phyloP scores from a whole-genome alignment of 2,113 vertebrate species.

The Macrotis lagotis region DNA sequence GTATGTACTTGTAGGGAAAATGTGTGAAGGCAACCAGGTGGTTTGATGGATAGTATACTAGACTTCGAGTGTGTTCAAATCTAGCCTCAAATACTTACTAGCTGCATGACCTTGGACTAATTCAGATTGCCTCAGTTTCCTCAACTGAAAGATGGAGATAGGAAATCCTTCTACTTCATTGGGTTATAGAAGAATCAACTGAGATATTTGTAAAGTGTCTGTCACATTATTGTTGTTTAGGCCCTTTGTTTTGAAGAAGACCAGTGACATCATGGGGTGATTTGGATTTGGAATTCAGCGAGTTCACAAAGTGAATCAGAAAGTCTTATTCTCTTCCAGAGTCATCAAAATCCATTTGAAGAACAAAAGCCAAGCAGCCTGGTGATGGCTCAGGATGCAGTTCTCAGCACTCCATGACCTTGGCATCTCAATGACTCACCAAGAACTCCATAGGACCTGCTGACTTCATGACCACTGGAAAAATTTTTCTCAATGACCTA shows the following conservation, averaged over 20 bases:
- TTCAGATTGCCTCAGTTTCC: not conserved
- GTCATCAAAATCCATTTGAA: not conserved
- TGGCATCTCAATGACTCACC: not conserved
- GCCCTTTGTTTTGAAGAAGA: not conserved
- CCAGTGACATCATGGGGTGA: not conserved
- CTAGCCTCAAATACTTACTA: not conserved
- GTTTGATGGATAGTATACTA: not conserved
- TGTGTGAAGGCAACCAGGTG: not conserved
- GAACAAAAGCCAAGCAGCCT: not conserved
- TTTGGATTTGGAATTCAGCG: not conserved
- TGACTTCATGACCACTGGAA: not conserved
- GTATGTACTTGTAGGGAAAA: not conserved
- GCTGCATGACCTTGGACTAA: not conserved
- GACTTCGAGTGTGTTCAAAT: not conserved
- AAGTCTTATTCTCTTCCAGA: not conserved
- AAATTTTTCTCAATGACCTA: not conserved
- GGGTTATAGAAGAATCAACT: not conserved
- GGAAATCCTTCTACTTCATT: not conserved
- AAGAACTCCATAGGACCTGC: not conserved
- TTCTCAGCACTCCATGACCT: not conserved
- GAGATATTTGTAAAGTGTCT: not conserved
- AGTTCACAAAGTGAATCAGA: not conserved
- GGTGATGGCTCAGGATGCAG: not conserved
- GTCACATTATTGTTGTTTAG: not conserved
- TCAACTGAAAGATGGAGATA: not conserved